These are phyloP conservation scores for Drosophila ambigua DNA, from an alignment of 1,140 invertebrate genomes.

Conservation along the genomic window DNA sequence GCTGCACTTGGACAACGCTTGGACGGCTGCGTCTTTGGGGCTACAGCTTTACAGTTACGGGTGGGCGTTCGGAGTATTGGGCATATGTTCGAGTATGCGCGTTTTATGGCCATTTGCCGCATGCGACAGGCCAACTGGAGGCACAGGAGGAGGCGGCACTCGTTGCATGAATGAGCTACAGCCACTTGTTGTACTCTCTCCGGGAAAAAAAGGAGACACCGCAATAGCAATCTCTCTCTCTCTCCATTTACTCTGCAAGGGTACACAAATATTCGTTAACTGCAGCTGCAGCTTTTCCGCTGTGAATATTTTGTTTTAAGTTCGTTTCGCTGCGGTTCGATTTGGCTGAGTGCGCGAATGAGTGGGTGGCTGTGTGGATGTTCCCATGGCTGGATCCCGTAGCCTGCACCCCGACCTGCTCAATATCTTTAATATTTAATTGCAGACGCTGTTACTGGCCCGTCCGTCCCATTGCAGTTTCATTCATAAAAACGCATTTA, in stretches of 20 bases:
- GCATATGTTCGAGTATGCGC: neutral
- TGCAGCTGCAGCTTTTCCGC: constrained; percentile 25
- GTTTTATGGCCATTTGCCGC: constrained; percentile 43
- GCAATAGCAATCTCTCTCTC: neutral
- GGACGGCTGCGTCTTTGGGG: constrained; percentile 9
- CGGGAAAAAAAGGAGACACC: neutral
- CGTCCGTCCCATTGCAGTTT: constrained; percentile 25
- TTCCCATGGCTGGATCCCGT: constrained; percentile 23
- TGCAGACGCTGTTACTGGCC: constrained; percentile 1
- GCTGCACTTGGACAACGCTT: constrained; percentile 4
- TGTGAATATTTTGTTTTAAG: constrained; percentile 11
- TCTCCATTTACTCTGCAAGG: too few species aligned
- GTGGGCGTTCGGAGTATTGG: constrained; percentile 41
- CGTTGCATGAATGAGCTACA: neutral
- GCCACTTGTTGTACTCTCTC: constrained; percentile 12
- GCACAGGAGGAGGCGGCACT: too few species aligned
- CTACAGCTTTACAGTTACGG: constrained; percentile 17
- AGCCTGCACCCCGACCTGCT: constrained; percentile 25
- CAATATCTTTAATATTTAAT: constrained; percentile 35
- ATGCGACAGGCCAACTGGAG: constrained; percentile 4
- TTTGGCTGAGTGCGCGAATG: constrained; percentile 32
- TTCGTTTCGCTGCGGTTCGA: constrained; percentile 26
- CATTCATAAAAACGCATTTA: constrained; percentile 61
- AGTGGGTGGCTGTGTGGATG: constrained; percentile 8
- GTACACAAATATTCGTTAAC: constrained; percentile 1